Base-by-base conservation (phyloP, 2,888 invertebrate species). In the Syritta pipiens region DNA sequence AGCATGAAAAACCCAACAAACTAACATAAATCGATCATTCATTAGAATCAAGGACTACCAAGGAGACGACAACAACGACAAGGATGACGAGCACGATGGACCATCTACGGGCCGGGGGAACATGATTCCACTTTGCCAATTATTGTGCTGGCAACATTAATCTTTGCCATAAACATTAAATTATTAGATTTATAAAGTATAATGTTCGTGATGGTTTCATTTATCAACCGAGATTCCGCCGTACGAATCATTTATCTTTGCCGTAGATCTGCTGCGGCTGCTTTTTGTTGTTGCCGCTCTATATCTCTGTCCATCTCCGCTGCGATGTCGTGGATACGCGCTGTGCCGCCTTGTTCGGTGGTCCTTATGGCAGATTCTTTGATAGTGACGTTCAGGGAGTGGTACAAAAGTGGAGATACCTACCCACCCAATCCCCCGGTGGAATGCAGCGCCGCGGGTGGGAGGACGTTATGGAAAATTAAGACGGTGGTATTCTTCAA, bases 131-230 rank as follows among this genome's bases (percentile, higher is more conserved):
- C 77, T 81, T 76, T 76, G 81, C 81, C 82, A 82, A 82, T 82
- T 81, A 82, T 82, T 81, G 49, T 65, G 53, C 62, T 24, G 67
- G 72, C 68, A 82, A 76, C 83, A 83, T 83, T 83, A 83, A 83
- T 83, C 83, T 83, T 81, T 83, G 83, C 83, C 83, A 83, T 83
- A 83, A 82, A 82, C 82, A 83, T 83, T 83, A 83, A 82, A 83
- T 83, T 83, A 83, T 83, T 82, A 82, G 79, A 83, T 83, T 82
- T 82, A 81, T 82, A 83, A 83, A 83, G 81, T 81, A 82, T 83
- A 82, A 82, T 83, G 83, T 82, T 82, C 79, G 79, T 83, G 82
- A 83, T 83, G 82, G 82, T 83, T 79, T 81, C 82, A 83, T 83
- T 83, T 83, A 83, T 83, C 83, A 83, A 82, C 81, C 62, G 72